Percentiles rank a stretch among this genome's conserved stretches.
These are phyloP conservation scores for Pomatorhinus ruficollis DNA, from an alignment of 2,113 vertebrate species.

Conservation along the genomic window DNA sequence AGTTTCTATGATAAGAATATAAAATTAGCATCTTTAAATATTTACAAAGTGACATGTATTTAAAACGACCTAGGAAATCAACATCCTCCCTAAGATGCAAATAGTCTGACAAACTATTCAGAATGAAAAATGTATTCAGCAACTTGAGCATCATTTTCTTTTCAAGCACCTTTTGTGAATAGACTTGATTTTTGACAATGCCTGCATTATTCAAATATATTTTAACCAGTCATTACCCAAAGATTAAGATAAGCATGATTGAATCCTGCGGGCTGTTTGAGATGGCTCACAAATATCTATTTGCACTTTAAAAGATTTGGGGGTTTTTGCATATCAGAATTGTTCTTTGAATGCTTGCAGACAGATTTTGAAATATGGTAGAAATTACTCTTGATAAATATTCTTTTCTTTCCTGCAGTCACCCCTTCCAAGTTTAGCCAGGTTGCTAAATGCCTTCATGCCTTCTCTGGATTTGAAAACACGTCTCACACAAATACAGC, in stretches of 20 bases:
- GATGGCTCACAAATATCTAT: background rate
- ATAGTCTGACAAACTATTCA: background rate
- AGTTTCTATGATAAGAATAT: slow-evolving; percentile 1
- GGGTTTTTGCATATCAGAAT: background rate
- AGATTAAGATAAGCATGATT: background rate
- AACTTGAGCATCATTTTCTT: background rate
- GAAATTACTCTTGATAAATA: background rate
- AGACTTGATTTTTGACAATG: slow-evolving; percentile 58
- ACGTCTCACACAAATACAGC: background rate
- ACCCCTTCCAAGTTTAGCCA: background rate
- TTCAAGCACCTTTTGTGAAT: slow-evolving; percentile 14
- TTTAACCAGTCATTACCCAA: slow-evolving; percentile 24
- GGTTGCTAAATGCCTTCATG: background rate
- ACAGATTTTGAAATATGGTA: background rate
- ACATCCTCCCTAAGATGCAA: slow-evolving; percentile 6
- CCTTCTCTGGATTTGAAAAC: background rate
- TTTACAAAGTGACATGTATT: background rate
- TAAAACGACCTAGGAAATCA: slow-evolving; percentile 26
- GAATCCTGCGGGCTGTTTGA: background rate
- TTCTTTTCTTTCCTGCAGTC: background rate
- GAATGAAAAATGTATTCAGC: slow-evolving; percentile 17
- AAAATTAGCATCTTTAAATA: slow-evolving; percentile 53
- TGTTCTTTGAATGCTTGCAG: background rate
- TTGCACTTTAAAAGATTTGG: slow-evolving; percentile 1
- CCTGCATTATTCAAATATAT: slow-evolving; percentile 30